Conservation (phyloP, 2,888 invertebrate species). For the Thera obeliscata region DNA sequence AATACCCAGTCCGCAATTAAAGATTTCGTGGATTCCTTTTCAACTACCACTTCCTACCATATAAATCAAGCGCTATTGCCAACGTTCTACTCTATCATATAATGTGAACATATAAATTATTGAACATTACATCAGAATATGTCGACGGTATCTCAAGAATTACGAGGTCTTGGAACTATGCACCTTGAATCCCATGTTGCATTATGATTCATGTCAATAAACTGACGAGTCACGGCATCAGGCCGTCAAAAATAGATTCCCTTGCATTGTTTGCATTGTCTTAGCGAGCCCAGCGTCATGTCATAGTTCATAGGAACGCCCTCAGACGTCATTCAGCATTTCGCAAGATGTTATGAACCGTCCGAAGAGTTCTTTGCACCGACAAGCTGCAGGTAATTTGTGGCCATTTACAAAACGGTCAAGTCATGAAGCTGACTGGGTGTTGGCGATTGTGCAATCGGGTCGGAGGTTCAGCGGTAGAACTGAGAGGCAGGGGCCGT, state of each 20-base stretch:
- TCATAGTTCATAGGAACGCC: constrained; percentile 76
- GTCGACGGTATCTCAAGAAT: constrained; percentile 34
- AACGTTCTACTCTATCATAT: constrained; percentile 37
- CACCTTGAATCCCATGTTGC: constrained; percentile 66
- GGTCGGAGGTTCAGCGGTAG: constrained; percentile 46
- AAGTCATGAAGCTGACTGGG: constrained; percentile 56
- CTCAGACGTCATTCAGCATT: constrained; percentile 57
- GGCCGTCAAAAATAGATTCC: constrained; percentile 70
- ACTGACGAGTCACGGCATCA: constrained; percentile 64
- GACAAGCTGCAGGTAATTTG: constrained; percentile 48
- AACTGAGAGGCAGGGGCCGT: constrained; percentile 50
- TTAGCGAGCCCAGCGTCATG: constrained; percentile 63
- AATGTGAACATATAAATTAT: constrained; percentile 37
- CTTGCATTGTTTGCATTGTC: constrained; percentile 76
- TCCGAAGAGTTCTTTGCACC: constrained; percentile 45
- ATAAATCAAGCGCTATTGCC: constrained; percentile 33
- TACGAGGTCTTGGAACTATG: constrained; percentile 52
- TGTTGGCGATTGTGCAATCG: constrained; percentile 66
- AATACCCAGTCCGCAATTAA: constrained; percentile 37
- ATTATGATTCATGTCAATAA: constrained; percentile 69
- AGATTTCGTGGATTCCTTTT: constrained; percentile 42
- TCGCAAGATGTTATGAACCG: constrained; percentile 61
- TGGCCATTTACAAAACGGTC: constrained; percentile 62
- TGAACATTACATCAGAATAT: constrained; percentile 38
- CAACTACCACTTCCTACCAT: constrained; percentile 28